Conservation (phyloP, 1,140 invertebrate species). For the Berghia stephanieae region DNA sequence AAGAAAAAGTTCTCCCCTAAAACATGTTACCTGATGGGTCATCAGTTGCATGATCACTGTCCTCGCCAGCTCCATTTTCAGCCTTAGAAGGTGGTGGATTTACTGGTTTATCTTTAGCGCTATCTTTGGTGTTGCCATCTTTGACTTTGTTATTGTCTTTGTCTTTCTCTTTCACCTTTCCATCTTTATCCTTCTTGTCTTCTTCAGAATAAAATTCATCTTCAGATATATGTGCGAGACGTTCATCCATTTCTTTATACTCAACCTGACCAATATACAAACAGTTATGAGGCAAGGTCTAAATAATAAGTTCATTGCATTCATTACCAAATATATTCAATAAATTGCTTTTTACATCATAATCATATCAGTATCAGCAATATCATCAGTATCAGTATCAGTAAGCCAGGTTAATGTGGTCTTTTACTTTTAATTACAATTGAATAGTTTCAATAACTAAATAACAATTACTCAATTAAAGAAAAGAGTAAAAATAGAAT, state of each 20-base stretch:
- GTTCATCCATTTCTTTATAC: constrained; percentile 64
- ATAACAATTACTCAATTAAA: no score
- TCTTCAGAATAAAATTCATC: constrained; percentile 63
- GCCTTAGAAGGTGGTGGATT: constrained; percentile 34
- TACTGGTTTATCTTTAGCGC: constrained; percentile 28
- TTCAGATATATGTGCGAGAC: constrained; percentile 60
- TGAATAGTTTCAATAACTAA: no score
- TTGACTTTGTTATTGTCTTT: constrained; percentile 56
- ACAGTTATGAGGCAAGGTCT: neutral
- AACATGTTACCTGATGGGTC: constrained; percentile 58
- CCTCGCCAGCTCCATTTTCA: constrained; percentile 50
- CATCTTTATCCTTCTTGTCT: constrained; percentile 49
- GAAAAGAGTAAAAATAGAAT: no score
- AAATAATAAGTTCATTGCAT: neutral
- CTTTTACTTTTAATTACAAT: no score
- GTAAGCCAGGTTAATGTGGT: neutral
- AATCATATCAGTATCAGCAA: neutral
- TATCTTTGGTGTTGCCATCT: constrained; percentile 50
- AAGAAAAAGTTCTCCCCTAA: neutral
- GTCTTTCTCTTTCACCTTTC: no score
- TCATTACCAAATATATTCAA: no score
- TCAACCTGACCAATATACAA: constrained; percentile 56
- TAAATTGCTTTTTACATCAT: no score
- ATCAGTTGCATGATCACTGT: constrained; percentile 62
- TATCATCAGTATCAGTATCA: neutral